A percentile compares a stretch with the other conserved stretches of the same genome.
phyloP scores from a whole-genome alignment of 2,113 vertebrate species.

The Bufo gargarizans region DNA sequence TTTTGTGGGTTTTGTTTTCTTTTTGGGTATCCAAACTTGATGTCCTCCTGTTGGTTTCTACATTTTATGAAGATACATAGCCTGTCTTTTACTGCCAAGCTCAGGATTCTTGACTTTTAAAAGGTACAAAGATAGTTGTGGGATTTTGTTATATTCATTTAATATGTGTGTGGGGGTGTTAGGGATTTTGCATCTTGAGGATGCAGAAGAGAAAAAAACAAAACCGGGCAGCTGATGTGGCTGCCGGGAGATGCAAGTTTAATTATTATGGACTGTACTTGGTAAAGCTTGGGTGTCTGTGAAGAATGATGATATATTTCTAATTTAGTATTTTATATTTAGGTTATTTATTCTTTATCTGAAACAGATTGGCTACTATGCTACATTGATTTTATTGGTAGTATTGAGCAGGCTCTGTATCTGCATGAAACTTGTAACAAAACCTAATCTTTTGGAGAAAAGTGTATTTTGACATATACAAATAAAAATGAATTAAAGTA shows the following conservation, averaged over 20 bases:
- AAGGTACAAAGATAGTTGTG: constrained; percentile 80
- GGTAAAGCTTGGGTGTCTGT: constrained; percentile 82
- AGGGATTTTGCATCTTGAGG: constrained; percentile 65
- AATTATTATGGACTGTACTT: constrained; percentile 75
- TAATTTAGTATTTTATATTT: constrained; percentile 90
- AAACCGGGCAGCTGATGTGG: constrained; percentile 66
- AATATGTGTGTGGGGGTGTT: constrained; percentile 74
- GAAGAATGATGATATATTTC: constrained; percentile 82
- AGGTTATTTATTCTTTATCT: constrained; percentile 90
- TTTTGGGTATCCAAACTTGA: constrained; percentile 72
- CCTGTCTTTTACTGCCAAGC: constrained; percentile 84
- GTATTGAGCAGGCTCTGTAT: constrained; percentile 86
- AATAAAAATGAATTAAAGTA: constrained; percentile 87
- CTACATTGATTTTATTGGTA: constrained; percentile 85
- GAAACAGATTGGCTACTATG: constrained; percentile 82
- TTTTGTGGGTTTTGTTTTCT: constrained; percentile 53
- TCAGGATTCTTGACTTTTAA: constrained; percentile 83
- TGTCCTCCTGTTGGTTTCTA: constrained; percentile 72
- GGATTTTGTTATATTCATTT: constrained; percentile 70
- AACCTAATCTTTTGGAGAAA: constrained; percentile 83
- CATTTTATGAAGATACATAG: constrained; percentile 82
- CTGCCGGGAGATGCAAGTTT: constrained; percentile 68
- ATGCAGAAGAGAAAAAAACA: constrained; percentile 63
- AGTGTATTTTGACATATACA: constrained; percentile 89
- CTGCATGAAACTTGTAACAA: constrained; percentile 87